These are phyloP conservation scores for Sinopyrophorus schimmeli DNA, from an alignment of 2,888 invertebrate genomes.

Conservation along the genomic window DNA sequence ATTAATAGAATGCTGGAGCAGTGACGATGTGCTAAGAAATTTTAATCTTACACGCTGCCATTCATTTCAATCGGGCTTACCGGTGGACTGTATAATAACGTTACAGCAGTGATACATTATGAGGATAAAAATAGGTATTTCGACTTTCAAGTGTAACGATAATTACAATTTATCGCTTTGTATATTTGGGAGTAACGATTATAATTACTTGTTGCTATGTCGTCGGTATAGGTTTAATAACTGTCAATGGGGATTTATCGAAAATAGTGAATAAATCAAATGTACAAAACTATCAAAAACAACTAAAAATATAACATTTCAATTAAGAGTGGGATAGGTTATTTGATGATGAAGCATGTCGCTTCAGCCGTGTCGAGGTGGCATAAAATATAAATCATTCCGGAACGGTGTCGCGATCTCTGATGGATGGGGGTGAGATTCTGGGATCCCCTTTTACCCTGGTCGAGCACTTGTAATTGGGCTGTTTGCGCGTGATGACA, in stretches of 20 bases:
- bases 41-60: too few species aligned
- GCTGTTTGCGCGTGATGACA: conserved; percentile 47
- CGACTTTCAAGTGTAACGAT: too few species aligned
- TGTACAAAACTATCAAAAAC: conserved; percentile 38
- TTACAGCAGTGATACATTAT: too few species aligned
- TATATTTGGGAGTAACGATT: conserved; percentile 4
- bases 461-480: conserved; percentile 42
- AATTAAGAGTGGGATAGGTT: conserved; percentile 49
- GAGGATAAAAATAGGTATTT: too few species aligned
- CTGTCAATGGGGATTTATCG: conserved; percentile 41
- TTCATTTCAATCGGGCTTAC: too few species aligned
- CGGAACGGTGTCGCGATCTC: conserved; percentile 42
- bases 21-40: too few species aligned
- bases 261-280: conserved; percentile 44
- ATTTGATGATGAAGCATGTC: conserved; percentile 51
- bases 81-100: too few species aligned
- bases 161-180: too few species aligned
- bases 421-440: conserved; percentile 45
- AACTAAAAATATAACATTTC: conserved; percentile 43
- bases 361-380: conserved; percentile 46
- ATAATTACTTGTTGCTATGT: conserved; percentile 42
- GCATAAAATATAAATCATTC: conserved; percentile 49
- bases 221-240: conserved; percentile 31
- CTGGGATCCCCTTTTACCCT: conserved; percentile 33
- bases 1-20: too few species aligned